Evolutionary conservation across 2,888 invertebrate species (phyloP), one percentile per base, ranked within the genome.

Genomic region (Epicampocera succincta): DNA sequence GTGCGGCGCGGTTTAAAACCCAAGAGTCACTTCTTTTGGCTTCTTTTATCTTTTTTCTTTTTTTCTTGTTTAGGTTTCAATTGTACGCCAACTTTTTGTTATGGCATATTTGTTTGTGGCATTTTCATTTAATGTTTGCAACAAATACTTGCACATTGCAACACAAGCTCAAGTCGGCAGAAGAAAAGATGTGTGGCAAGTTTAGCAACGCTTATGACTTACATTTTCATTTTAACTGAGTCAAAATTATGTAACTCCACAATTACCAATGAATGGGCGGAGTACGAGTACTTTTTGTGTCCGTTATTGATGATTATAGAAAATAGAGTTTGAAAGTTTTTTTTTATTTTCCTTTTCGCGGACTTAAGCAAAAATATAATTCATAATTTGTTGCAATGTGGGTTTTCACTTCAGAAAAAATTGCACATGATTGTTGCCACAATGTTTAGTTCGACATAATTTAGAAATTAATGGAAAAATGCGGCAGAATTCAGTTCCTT

Each of bases 181-280:
- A 63, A 66, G 58, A 75, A 74, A 75, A 75, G 48, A 58, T 66
- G 75, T 75, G 63, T 68, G 66, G 75, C 50, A 75, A 75, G 58
- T 65, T 66, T 50, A 73, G 52, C 12, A 72, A 13, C n/a, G 17
- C 13, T 61, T 72, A 42, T 61, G 72, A 72, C 72, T 72, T 72
- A 72, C 72, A 72, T 72, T 72, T 72, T 61, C 42, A 61, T 61
- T 44, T 44, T 6, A 60, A 71, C 21, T 38, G 38, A 69, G 42
- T 33, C 50, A 33, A 33, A 61, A 17, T 72, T 72, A 72, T 61
- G 72, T 52, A 72, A 72, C 44, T 11, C 29, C 29, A 52, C 50
- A 72, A 61, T 61, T 52, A 52, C 40, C 60, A 61, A 44, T 33
- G 17, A 72, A 61, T 72, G 61, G 61, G 61, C 52, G 72, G 61